Percentiles rank a stretch among this genome's conserved stretches.
Evolutionary conservation across 2,113 vertebrate species (phyloP).

Genomic region (Kryptolebias marmoratus): DNA sequence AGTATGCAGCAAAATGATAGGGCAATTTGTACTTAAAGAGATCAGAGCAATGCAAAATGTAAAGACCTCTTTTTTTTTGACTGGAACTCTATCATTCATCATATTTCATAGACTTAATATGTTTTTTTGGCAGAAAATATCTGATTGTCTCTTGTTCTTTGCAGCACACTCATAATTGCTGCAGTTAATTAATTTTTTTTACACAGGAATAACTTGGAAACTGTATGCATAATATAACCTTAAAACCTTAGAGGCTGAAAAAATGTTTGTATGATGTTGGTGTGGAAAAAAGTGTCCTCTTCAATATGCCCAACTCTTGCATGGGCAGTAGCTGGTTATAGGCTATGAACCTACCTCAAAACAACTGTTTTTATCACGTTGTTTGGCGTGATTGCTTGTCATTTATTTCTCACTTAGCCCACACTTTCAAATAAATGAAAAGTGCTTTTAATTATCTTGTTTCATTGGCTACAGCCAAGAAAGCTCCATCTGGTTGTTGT

Average conservation of each 20-base stretch:
- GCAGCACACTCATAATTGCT: neutral
- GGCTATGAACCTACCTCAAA: constrained; percentile 5
- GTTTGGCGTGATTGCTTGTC: neutral
- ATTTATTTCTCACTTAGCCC: constrained; percentile 29
- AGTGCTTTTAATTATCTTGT: constrained; percentile 60
- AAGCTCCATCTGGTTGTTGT: constrained; percentile 42
- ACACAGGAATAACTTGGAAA: no score
- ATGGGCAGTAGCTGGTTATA: neutral
- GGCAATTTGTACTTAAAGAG: constrained; percentile 17
- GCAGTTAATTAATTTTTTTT: neutral
- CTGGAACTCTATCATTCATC: constrained; percentile 1
- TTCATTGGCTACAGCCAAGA: constrained; percentile 17
- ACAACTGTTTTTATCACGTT: constrained; percentile 1
- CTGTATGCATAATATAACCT: no score
- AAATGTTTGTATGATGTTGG: neutral
- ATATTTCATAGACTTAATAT: neutral
- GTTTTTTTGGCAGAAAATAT: neutral
- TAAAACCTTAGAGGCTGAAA: neutral
- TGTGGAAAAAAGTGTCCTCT: no score
- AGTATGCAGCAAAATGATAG: constrained; percentile 36
- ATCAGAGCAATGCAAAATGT: constrained; percentile 22
- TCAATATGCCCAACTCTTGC: constrained; percentile 8
- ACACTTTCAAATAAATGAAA: constrained; percentile 51
- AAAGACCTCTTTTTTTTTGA: constrained; percentile 19
- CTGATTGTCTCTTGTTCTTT: neutral